phyloP scores from a whole-genome alignment of 1,140 invertebrate species.

The Drosophila parabipectinata region DNA sequence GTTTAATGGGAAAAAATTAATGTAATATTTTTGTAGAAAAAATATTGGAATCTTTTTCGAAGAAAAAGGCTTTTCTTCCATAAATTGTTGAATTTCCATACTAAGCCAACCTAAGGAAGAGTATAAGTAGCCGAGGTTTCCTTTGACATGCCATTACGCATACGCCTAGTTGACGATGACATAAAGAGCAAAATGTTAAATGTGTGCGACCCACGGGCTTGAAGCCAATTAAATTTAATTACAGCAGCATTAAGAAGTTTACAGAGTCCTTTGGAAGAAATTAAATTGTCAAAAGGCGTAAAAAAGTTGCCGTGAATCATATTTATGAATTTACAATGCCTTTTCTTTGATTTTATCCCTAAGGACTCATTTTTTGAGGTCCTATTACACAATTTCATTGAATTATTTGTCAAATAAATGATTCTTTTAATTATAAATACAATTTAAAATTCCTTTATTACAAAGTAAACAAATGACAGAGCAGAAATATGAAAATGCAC shows the following conservation, averaged over 20 bases:
- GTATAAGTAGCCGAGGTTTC: slow-evolving; percentile 2
- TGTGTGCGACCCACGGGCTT: slow-evolving; percentile 18
- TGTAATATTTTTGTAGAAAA: neutral
- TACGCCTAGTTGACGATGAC: slow-evolving; percentile 63
- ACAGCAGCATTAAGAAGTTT: slow-evolving; percentile 58
- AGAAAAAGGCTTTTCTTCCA: neutral
- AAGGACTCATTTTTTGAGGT: neutral
- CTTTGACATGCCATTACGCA: slow-evolving; percentile 31
- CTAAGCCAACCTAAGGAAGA: neutral
- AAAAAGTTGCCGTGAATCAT: slow-evolving; percentile 42
- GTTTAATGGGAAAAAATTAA: neutral
- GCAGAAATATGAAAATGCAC: slow-evolving; percentile 13
- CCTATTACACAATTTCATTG: neutral
- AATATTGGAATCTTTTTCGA: neutral
- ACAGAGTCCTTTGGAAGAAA: slow-evolving; percentile 39
- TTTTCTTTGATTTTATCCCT: neutral
- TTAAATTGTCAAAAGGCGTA: slow-evolving; percentile 35
- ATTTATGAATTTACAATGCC: slow-evolving; percentile 10
- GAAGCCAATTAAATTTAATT: slow-evolving; percentile 67
- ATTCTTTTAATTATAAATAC: slow-evolving; percentile 30
- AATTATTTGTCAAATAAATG: neutral
- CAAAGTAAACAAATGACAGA: slow-evolving; percentile 24
- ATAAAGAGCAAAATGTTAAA: slow-evolving; percentile 35
- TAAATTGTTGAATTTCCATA: neutral
- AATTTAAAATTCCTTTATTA: slow-evolving; percentile 29